phyloP scores from a whole-genome alignment of 2,797 vertebrate genomes.

The Echiichthys vipera region DNA sequence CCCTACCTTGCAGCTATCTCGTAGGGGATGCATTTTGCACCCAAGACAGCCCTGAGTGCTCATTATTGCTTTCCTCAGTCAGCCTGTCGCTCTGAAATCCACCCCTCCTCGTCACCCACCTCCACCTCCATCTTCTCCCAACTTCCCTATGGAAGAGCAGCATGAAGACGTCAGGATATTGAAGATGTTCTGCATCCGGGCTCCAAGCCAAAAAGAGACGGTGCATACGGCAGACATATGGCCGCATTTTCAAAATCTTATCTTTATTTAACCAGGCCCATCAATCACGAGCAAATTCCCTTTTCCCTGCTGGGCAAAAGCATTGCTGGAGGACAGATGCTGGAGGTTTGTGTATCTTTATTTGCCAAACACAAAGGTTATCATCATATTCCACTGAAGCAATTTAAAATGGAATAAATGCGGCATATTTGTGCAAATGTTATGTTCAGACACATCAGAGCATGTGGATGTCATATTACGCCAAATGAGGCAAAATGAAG shows the following conservation, averaged over 20 bases:
- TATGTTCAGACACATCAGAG: slow-evolving; percentile 54
- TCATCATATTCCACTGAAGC: slow-evolving; percentile 25
- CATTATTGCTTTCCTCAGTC: slow-evolving; percentile 75
- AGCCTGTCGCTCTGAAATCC: slow-evolving; percentile 71
- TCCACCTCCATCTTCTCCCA: slow-evolving; percentile 10
- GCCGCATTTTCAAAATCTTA: slow-evolving; percentile 69
- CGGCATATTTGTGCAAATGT: slow-evolving; percentile 48
- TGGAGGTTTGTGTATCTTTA: slow-evolving; percentile 28
- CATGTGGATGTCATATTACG: slow-evolving; percentile 61
- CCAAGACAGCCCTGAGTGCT: slow-evolving; percentile 71
- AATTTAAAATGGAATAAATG: slow-evolving; percentile 40
- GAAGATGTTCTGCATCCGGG: slow-evolving; percentile 63
- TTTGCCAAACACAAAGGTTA: slow-evolving; percentile 59
- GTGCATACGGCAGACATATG: slow-evolving; percentile 67
- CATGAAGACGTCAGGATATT: slow-evolving; percentile 57
- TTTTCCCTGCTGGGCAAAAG: slow-evolving; percentile 19
- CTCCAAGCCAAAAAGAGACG: slow-evolving; percentile 57
- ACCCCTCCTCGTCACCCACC: slow-evolving; percentile 33
- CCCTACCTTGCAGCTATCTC: slow-evolving; percentile 61
- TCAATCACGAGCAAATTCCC: slow-evolving; percentile 66
- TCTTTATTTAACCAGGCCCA: slow-evolving; percentile 76
- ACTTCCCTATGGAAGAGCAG: slow-evolving; percentile 34
- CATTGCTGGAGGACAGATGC: slow-evolving; percentile 46
- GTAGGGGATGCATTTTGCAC: slow-evolving; percentile 63
- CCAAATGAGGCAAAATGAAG: slow-evolving; percentile 67